phyloP scores from a whole-genome alignment of 2,888 invertebrate species.

The Vesta saturnalis region DNA sequence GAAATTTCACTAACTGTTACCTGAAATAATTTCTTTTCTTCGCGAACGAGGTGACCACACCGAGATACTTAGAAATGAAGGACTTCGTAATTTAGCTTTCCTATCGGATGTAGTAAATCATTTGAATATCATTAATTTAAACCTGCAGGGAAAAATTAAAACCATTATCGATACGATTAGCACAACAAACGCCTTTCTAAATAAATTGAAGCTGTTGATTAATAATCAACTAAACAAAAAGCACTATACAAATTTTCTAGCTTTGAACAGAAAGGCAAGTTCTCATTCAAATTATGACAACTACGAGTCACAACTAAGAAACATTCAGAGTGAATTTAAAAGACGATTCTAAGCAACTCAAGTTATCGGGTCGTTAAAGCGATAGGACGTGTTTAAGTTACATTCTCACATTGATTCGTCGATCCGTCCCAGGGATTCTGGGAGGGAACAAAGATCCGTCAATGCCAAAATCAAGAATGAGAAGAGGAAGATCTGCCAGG shows the following conservation, averaged over 20 bases:
- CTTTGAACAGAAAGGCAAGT: neutral
- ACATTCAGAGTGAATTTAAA: too few relatives aligned
- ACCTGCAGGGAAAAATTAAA: conserved; percentile 15
- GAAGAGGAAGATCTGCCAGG: too few relatives aligned
- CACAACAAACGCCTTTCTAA: neutral
- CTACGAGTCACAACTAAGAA: neutral
- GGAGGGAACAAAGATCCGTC: too few relatives aligned
- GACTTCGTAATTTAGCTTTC: neutral
- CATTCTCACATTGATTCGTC: too few relatives aligned
- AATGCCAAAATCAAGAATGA: too few relatives aligned
- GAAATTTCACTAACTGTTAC: conserved; percentile 9
- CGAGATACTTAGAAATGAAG: conserved; percentile 23
- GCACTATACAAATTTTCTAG: neutral
- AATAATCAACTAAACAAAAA: neutral
- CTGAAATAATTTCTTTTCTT: neutral
- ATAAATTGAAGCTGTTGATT: neutral
- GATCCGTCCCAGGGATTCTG: too few relatives aligned
- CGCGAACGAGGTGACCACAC: conserved; percentile 27
- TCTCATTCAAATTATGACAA: neutral
- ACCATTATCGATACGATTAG: neutral
- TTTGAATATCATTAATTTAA: conserved; percentile 16
- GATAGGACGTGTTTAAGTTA: too few relatives aligned
- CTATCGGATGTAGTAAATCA: neutral
- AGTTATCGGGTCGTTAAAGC: too few relatives aligned
- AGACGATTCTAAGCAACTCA: too few relatives aligned